Base-by-base conservation (phyloP, 1,140 invertebrate species). In the Hylaeus volcanicus region DNA sequence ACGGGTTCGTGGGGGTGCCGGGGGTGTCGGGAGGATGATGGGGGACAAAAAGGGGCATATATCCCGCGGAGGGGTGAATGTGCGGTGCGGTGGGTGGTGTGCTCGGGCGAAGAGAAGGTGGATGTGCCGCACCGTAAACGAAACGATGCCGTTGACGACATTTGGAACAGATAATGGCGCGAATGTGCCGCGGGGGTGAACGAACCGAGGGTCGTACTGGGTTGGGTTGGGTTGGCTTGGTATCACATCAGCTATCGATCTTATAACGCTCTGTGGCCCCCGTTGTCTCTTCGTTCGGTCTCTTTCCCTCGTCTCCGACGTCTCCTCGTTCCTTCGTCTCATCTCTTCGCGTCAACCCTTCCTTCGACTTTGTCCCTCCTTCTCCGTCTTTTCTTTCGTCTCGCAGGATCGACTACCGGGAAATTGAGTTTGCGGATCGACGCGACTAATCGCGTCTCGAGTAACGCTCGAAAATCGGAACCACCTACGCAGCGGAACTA, bases 81-180 rank as follows among this genome's bases (percentile, higher is more conserved):
- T 15, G 71, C 14, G 79, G 26, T 5, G 26, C 11, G 79, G 70
- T 58, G 74, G 70, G 63, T 48, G 79, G 79, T 14, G 56, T 39
- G 84, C 64, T 84, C 69, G 64, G 81, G 65, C 78, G 82, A 83
- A 63, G 81, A 51, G 74, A 85, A 74, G 85, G 79, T 77, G 83
- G 76, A 81, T 79, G 82, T 78, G 81, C 84, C 74, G 73, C 84
- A 80, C 87, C 87, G 92, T 92, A 92, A 92, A 92, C 91, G 92
- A 90, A 93, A 92, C 92, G 91, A 92, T 89, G 90, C 87, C 89
- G 89, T 87, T 90, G 92, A 92, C 92, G 92, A 93, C 92, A 92
- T 93, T 93, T 91, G 91, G 91, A 92, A 92, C 91, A 92, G 92
- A 93, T 93, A 93, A 93, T 93, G 91, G 91, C 90, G 91, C 89